Conservation (phyloP, 2,888 invertebrate species). For the Arctia plantaginis region DNA sequence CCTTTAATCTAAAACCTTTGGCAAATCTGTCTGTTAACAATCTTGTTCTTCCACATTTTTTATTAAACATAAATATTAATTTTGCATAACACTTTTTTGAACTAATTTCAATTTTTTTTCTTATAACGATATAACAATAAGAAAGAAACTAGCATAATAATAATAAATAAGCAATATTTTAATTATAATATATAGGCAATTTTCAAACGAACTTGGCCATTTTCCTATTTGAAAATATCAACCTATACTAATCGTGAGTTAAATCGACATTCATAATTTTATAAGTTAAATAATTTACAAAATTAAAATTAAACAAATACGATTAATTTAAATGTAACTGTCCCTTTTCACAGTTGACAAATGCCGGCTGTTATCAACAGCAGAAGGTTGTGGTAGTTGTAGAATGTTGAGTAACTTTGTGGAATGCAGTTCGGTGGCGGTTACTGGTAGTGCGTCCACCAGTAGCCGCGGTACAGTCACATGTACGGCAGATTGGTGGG, state of each 20-base stretch:
- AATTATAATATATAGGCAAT: conserved; percentile 1
- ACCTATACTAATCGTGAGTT: background rate
- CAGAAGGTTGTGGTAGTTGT: background rate
- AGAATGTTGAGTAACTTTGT: background rate
- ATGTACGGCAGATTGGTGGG: conserved; percentile 80
- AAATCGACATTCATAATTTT: background rate
- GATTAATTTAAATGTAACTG: conserved; percentile 1
- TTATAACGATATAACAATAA: conserved; percentile 10
- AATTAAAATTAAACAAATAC: background rate
- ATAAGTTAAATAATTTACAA: conserved; percentile 1
- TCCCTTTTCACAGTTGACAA: conserved; percentile 8
- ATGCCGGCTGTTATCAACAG: conserved; percentile 5
- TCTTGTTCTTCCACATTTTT: conserved; percentile 6
- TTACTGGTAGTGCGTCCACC: conserved; percentile 67
- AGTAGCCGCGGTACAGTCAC: conserved; percentile 76
- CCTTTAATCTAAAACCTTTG: conserved; percentile 60
- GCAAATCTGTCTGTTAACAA: conserved; percentile 36
- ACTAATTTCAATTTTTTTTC: conserved; percentile 3
- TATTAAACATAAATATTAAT: conserved; percentile 14
- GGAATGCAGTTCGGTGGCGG: conserved; percentile 16
- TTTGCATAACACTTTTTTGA: background rate
- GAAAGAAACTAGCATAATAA: conserved; percentile 1
- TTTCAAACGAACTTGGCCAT: conserved; percentile 2
- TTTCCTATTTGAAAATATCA: conserved; percentile 7
- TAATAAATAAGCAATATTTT: conserved; percentile 13